Conservation (phyloP, 2,888 invertebrate species). For the Cybosia mesomella region DNA sequence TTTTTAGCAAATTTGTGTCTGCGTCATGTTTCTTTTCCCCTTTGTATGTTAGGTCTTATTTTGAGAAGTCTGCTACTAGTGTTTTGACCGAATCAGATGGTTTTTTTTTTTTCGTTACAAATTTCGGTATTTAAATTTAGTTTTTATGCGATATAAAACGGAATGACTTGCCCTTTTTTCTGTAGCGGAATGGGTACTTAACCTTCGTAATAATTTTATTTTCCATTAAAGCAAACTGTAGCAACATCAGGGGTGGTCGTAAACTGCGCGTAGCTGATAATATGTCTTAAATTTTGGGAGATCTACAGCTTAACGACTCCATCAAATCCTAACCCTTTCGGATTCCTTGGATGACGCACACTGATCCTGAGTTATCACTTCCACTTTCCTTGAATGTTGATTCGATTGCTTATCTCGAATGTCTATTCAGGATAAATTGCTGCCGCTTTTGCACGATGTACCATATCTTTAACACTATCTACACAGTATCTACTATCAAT, state of each 20-base stretch:
- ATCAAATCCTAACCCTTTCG: conserved; percentile 41
- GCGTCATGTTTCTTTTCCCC: conserved; percentile 14
- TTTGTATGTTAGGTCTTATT: conserved; percentile 23
- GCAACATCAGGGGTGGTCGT: conserved; percentile 36
- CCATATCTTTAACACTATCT: conserved; percentile 6
- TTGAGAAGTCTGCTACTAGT: conserved; percentile 8
- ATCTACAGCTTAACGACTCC: conserved; percentile 41
- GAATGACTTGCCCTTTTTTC: neutral
- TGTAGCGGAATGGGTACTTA: conserved; percentile 1
- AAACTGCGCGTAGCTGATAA: conserved; percentile 50
- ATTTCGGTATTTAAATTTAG: conserved; percentile 10
- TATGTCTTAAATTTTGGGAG: conserved; percentile 49
- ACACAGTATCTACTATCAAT: neutral
- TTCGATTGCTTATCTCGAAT: conserved; percentile 49
- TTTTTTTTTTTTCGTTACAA: neutral
- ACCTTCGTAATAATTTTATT: conserved; percentile 44
- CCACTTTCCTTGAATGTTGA: conserved; percentile 47
- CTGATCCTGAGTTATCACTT: conserved; percentile 46
- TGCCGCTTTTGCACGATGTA: neutral
- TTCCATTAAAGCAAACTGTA: conserved; percentile 39
- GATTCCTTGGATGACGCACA: conserved; percentile 34
- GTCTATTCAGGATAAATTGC: neutral
- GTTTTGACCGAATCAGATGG: neutral
- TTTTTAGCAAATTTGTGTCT: conserved; percentile 21
- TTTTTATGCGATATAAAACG: conserved; percentile 8